Conservation (phyloP, 2,797 vertebrate genomes). For the Jordanella pulchra region DNA sequence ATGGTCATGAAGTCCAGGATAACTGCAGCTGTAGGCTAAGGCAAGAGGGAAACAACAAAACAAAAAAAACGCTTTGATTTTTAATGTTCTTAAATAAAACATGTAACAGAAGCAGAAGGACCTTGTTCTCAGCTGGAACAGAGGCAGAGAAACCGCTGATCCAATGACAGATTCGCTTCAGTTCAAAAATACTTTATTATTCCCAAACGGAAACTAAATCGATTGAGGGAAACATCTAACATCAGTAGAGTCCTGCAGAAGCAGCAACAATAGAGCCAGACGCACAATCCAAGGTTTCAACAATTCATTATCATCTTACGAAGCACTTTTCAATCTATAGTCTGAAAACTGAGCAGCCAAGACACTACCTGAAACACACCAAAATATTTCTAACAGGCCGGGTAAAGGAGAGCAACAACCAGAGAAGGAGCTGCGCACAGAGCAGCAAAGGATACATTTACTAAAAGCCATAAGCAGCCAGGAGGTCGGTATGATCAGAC, state of each 20-base stretch:
- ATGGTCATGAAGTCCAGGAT: slow-evolving; percentile 98
- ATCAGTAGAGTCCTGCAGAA: background rate
- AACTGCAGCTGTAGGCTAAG: slow-evolving; percentile 91
- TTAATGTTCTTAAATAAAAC: slow-evolving; percentile 43
- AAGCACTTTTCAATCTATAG: too few relatives aligned
- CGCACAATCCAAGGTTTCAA: background rate
- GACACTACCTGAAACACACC: too few relatives aligned
- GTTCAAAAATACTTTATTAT: too few relatives aligned
- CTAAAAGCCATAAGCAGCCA: too few relatives aligned
- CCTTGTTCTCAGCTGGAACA: background rate
- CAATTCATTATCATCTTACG: too few relatives aligned
- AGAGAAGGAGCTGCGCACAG: too few relatives aligned
- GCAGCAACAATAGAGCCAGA: background rate
- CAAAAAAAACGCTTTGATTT: slow-evolving; percentile 46
- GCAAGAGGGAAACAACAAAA: slow-evolving; percentile 42
- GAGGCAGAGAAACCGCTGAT: background rate
- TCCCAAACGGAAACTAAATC: slow-evolving; percentile 20
- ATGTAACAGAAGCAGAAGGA: slow-evolving; percentile 32
- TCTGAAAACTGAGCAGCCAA: too few relatives aligned
- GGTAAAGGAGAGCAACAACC: too few relatives aligned
- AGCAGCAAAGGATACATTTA: too few relatives aligned
- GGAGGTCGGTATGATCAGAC: too few relatives aligned
- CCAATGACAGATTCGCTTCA: background rate
- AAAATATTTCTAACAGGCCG: too few relatives aligned
- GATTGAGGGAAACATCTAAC: background rate